Base-by-base conservation (phyloP, 2,797 vertebrate genomes). In the Taenioides sp. region DNA sequence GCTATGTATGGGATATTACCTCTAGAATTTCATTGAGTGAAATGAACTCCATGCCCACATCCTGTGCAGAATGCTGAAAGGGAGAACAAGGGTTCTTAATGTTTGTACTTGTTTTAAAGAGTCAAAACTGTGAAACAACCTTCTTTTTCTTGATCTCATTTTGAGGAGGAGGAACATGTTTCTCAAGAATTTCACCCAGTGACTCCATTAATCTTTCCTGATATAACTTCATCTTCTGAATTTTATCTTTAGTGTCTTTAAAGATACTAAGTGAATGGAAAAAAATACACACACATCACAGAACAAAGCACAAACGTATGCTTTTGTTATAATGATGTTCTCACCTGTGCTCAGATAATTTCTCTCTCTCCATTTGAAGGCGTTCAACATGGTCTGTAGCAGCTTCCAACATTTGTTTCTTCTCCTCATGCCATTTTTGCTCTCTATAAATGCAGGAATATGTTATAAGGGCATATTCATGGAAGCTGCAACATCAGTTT, bases 11-110 rank as follows among this genome's bases (percentile, higher is more conserved):
- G 16, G 3, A 57, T 25, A 5, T 62, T 75, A 94, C 94, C 93
- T 95, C 94, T 9, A 95, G 90, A 79, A 95, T 92, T 72, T 94
- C 91, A 83, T 77, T 86, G 10, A 95, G 80, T 43, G 93, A 91
- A 83, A 94, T 85, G 14, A 92, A 77, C 61, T 91, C 74, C 55
- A 73, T 71, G 20, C 77, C 82, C 6, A 83, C 34, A 25, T 84
- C 84, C 23, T 62, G 67, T 18, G 72, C 18, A 27, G 57, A 14
- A 17, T 47, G 88, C 93, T 94, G 76, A 62, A 88, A 81, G 78
- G 22, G 23, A 65, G 74, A 78, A 64, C 1, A 65, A 58, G 49
- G 61, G 1, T 55, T 7, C 20, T n/a, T 72, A 11, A 78, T 17
- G 0, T 3, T n/a, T 4, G 67, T 1, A 50, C 23, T 50, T 50